phyloP scores from a whole-genome alignment of 2,797 vertebrate genomes.

The Psittacula derbiana region DNA sequence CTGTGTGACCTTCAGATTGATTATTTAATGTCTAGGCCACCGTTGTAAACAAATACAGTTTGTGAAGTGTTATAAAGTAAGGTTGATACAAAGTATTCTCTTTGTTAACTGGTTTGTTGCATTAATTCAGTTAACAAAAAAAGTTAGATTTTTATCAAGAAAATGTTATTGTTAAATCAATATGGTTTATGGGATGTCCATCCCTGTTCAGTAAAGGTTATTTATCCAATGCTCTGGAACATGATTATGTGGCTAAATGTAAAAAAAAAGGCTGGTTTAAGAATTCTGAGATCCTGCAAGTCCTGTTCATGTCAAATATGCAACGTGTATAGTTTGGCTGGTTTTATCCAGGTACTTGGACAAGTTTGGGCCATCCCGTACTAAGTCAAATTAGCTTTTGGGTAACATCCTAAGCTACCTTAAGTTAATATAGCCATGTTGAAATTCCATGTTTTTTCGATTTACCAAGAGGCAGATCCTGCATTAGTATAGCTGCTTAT shows the following conservation, averaged over 20 bases:
- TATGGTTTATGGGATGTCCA: background rate
- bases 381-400: background rate
- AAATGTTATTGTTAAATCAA: background rate
- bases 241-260: background rate
- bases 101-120: background rate
- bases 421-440: background rate
- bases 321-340: background rate
- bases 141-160: background rate
- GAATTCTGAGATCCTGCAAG: background rate
- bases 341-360: background rate
- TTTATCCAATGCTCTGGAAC: background rate
- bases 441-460: background rate
- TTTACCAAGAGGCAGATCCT: background rate
- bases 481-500: background rate
- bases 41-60: background rate
- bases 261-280: background rate
- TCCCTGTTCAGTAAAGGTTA: background rate
- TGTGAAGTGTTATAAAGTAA: background rate
- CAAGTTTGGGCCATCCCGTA: background rate
- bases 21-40: background rate
- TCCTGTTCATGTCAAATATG: background rate
- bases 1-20: background rate
- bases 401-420: background rate
- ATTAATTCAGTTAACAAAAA: background rate
- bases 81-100: background rate